These are phyloP conservation scores for Apamea epomidion DNA, from an alignment of 2,888 invertebrate species.

Conservation along the genomic window DNA sequence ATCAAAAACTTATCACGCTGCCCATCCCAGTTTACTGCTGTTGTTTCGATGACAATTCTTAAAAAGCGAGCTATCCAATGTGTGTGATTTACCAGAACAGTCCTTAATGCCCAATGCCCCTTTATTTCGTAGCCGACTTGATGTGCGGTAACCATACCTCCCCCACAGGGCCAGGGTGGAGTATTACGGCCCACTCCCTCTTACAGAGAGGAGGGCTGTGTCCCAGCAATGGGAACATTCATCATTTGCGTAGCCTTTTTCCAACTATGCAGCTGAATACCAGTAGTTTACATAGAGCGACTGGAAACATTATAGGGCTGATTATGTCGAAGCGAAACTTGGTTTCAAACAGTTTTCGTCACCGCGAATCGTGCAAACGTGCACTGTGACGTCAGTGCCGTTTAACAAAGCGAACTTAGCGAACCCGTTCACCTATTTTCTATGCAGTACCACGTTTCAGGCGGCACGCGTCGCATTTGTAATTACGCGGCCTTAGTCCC, in stretches of 20 bases:
- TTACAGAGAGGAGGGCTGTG: neutral
- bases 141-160: neutral
- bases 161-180: neutral
- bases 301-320: neutral
- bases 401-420: neutral
- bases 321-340: neutral
- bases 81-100: neutral
- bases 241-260: neutral
- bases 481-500: slow-evolving; percentile 8
- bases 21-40: neutral
- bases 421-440: neutral
- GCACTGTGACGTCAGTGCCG: slow-evolving; percentile 8
- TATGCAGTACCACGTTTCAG: slow-evolving; percentile 15
- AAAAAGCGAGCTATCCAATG: neutral
- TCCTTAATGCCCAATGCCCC: neutral
- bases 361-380: too few species aligned
- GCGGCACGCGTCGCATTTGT: slow-evolving; percentile 6
- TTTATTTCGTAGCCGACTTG: neutral
- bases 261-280: neutral
- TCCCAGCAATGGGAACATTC: neutral
- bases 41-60: neutral
- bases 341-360: neutral
- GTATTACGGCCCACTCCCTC: neutral
- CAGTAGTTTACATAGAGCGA: neutral
- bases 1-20: neutral